Percentiles rank a stretch among this genome's conserved stretches.
Conservation (phyloP, 1,140 invertebrate genomes). For the Saccostrea echinata region DNA sequence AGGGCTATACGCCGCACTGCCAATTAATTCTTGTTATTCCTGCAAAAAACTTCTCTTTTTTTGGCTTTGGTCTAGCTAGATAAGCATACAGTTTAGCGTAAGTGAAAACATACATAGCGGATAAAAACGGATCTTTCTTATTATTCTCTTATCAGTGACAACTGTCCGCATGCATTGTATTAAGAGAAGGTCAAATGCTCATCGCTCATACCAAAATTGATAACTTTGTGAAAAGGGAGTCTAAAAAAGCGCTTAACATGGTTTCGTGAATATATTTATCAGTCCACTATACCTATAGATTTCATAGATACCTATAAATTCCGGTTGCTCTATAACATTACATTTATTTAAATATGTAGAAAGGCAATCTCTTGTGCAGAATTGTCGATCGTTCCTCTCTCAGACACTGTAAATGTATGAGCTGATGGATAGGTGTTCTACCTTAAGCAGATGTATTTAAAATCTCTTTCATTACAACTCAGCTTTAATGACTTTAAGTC, state of each 20-base stretch:
- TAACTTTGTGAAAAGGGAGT: not conserved
- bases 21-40: slow-evolving; percentile 26
- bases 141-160: not conserved
- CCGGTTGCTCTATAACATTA: too few species aligned
- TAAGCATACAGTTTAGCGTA: not conserved
- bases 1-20: not conserved
- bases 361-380: too few species aligned
- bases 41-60: not conserved
- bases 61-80: not conserved
- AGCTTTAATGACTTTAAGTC: too few species aligned
- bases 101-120: not conserved
- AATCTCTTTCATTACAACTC: too few species aligned
- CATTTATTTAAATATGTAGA: too few species aligned
- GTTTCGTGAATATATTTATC: not conserved
- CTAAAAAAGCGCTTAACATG: not conserved
- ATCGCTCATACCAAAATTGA: not conserved
- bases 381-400: too few species aligned
- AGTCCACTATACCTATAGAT: not conserved
- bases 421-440: too few species aligned
- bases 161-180: not conserved
- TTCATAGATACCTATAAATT: too few species aligned
- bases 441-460: too few species aligned
- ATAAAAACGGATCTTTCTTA: not conserved
- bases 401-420: too few species aligned
- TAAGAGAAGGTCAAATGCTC: not conserved